These are phyloP conservation scores for Platyrinchus mystaceus DNA, from an alignment of 2,797 vertebrate species.

Conservation along the genomic window DNA sequence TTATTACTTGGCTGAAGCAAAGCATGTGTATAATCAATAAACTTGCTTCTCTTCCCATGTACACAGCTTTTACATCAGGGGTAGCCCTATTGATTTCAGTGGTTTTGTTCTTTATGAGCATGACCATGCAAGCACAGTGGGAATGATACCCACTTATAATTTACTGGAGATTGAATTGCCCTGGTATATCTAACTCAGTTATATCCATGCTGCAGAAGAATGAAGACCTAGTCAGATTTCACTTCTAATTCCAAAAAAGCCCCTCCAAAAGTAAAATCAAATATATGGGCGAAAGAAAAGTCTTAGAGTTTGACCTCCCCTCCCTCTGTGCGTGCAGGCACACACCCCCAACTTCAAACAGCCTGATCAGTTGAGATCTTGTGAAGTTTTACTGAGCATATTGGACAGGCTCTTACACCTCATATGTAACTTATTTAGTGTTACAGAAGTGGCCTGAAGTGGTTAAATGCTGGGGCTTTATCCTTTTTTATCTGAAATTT, in stretches of 20 bases:
- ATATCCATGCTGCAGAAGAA: not conserved
- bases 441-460: not conserved
- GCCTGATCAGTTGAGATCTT: not conserved
- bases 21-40: not conserved
- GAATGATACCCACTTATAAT: not conserved
- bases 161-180: not conserved
- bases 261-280: not conserved
- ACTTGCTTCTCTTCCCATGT: not conserved
- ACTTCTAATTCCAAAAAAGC: not conserved
- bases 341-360: not conserved
- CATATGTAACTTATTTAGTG: not conserved
- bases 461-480: not conserved
- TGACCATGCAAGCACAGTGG: not conserved
- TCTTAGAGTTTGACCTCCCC: not conserved
- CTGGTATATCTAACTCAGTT: not conserved
- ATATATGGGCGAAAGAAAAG: not conserved
- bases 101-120: not conserved
- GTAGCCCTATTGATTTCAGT: not conserved
- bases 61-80: not conserved
- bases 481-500: not conserved
- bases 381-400: not conserved
- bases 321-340: accelerated
- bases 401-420: not conserved
- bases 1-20: not conserved
- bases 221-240: not conserved